phyloP scores from a whole-genome alignment of 2,113 vertebrate genomes.

The Galeopterus variegatus region DNA sequence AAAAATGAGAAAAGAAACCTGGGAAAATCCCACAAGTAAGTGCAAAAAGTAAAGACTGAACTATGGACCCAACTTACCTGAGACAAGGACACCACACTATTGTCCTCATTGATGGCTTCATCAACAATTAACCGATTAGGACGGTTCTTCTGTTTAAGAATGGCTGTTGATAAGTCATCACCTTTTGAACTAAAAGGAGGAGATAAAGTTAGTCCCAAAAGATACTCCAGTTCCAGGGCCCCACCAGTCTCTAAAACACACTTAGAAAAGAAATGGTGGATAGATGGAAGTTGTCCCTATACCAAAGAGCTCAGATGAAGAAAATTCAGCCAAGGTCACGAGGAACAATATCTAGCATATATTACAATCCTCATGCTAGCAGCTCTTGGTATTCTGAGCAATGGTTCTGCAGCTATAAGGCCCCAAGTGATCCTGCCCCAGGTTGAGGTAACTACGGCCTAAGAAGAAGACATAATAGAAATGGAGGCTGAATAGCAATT shows the following conservation, averaged over 20 bases:
- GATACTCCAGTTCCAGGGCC: not conserved
- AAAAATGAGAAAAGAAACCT: slow-evolving; percentile 73
- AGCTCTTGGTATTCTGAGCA: slow-evolving; percentile 34
- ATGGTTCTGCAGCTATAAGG: not conserved
- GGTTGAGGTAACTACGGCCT: not conserved
- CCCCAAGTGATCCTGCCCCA: slow-evolving; percentile 41
- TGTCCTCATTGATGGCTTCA: slow-evolving; percentile 99
- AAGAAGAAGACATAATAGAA: slow-evolving; percentile 35
- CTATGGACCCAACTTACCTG: slow-evolving; percentile 91
- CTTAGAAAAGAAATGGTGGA: slow-evolving; percentile 1
- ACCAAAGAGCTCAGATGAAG: not conserved
- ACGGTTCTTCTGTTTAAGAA: slow-evolving; percentile 99
- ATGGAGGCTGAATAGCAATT: slow-evolving; percentile 15
- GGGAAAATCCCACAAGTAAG: slow-evolving; percentile 66
- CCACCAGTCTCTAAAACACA: slow-evolving; percentile 48
- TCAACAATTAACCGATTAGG: slow-evolving; percentile 99
- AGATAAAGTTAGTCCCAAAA: slow-evolving; percentile 63
- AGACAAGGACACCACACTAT: slow-evolving; percentile 98
- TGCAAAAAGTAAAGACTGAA: slow-evolving; percentile 37
- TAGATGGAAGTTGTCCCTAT: not conserved
- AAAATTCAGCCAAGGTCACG: slow-evolving; percentile 11
- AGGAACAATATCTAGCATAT: not conserved
- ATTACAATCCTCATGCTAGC: not conserved
- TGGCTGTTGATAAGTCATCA: slow-evolving; percentile 98
- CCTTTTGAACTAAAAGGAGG: slow-evolving; percentile 93